phyloP scores from a whole-genome alignment of 2,113 vertebrate species.

The Calidris pygmaea region DNA sequence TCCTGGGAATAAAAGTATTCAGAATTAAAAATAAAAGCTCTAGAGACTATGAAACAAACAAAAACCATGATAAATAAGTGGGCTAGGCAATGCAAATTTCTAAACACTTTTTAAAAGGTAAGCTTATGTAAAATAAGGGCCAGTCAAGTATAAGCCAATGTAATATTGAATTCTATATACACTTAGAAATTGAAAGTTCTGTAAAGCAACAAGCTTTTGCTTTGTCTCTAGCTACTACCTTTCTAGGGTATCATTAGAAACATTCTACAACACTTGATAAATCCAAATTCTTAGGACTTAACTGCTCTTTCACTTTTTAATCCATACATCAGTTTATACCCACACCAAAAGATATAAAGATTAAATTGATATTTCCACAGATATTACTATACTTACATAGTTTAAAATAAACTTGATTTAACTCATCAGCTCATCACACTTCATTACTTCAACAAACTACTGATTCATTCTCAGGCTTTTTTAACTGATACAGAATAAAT shows the following conservation, averaged over 20 bases:
- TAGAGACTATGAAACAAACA: neutral
- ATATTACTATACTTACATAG: neutral
- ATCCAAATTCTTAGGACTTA: neutral
- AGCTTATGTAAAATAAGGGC: neutral
- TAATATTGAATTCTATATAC: neutral
- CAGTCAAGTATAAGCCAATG: neutral
- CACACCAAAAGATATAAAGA: neutral
- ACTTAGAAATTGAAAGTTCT: neutral
- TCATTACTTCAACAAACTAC: neutral
- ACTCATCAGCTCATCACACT: neutral
- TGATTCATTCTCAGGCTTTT: neutral
- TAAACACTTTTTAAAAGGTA: neutral
- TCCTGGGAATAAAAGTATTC: neutral
- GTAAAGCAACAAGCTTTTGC: neutral
- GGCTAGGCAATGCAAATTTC: neutral
- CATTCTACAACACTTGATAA: neutral
- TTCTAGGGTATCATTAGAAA: neutral
- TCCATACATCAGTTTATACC: neutral
- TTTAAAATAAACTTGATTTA: neutral
- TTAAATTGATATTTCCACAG: neutral
- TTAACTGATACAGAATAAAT: neutral
- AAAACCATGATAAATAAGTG: neutral
- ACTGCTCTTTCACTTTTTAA: neutral
- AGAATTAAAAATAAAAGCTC: neutral
- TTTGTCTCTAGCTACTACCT: neutral